Percentiles rank a stretch among this genome's conserved stretches.
phyloP scores from a whole-genome alignment of 2,888 invertebrate species.

The Ariolimax columbianus region DNA sequence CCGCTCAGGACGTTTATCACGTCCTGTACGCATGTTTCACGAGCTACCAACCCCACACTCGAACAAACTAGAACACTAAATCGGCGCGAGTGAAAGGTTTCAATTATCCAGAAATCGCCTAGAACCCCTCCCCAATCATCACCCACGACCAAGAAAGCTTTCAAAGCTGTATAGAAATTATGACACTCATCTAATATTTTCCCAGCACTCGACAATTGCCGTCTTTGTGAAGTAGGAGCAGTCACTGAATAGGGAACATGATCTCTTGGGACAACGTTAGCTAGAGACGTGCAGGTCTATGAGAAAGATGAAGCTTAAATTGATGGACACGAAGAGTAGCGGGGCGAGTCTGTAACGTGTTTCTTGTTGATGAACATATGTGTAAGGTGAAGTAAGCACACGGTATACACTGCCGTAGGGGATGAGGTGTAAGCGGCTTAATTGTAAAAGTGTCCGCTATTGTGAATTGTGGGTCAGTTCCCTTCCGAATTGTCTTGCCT shows the following conservation, averaged over 20 bases:
- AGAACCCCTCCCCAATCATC: conserved; percentile 46
- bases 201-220: conserved; percentile 50
- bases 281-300: background rate
- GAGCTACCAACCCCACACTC: conserved; percentile 1
- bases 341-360: background rate
- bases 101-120: conserved; percentile 49
- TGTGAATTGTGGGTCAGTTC: no score
- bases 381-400: no score
- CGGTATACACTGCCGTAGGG: no score
- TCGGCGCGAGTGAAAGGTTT: conserved; percentile 50
- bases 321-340: background rate
- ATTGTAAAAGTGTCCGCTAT: no score
- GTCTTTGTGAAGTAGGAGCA: conserved; percentile 39
- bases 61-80: conserved; percentile 34
- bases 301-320: background rate
- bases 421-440: no score
- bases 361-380: no score
- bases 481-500: no score
- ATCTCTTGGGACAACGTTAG: conserved; percentile 26
- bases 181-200: conserved; percentile 53
- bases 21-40: conserved; percentile 48
- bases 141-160: conserved; percentile 11
- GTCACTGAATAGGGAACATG: background rate
- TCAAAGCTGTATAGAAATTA: conserved; percentile 39
- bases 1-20: conserved; percentile 46